Evolutionary conservation across 2,888 invertebrate species (phyloP).

Genomic region (Timema podura): DNA sequence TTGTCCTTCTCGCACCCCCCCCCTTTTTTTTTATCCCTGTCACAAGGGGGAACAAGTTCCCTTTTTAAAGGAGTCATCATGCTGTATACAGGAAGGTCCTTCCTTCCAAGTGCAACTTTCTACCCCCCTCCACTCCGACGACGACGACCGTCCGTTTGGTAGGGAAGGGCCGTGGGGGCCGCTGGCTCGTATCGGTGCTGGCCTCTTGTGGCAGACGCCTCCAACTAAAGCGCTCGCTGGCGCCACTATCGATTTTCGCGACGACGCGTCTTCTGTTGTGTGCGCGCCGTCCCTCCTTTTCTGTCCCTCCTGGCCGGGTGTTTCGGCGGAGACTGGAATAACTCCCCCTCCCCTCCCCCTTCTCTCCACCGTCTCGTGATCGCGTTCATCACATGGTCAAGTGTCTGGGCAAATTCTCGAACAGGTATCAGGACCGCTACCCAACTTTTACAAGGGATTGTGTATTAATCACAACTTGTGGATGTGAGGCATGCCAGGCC

Average conservation of each 20-base stretch:
- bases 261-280: slow-evolving; percentile 11
- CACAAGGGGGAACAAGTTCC: no score
- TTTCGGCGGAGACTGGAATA: no score
- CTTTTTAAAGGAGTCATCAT: no score
- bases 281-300: slow-evolving; percentile 29
- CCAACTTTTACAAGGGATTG: no score
- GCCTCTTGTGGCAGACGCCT: slow-evolving; percentile 22
- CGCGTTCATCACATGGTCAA: neutral
- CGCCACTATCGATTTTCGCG: slow-evolving; percentile 26
- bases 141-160: neutral
- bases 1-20: no score
- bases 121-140: neutral
- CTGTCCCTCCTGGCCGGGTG: slow-evolving; percentile 25
- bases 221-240: slow-evolving; percentile 16
- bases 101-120: no score
- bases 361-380: neutral
- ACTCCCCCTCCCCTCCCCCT: slow-evolving; percentile 22
- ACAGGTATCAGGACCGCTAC: no score
- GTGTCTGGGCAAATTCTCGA: neutral
- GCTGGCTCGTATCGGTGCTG: neutral
- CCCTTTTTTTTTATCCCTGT: no score
- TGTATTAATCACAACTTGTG: no score
- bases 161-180: neutral
- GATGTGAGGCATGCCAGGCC: no score
- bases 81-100: no score